Base-by-base conservation (phyloP, 2,113 vertebrate species). In the Ptilorrhoa leucosticta region DNA sequence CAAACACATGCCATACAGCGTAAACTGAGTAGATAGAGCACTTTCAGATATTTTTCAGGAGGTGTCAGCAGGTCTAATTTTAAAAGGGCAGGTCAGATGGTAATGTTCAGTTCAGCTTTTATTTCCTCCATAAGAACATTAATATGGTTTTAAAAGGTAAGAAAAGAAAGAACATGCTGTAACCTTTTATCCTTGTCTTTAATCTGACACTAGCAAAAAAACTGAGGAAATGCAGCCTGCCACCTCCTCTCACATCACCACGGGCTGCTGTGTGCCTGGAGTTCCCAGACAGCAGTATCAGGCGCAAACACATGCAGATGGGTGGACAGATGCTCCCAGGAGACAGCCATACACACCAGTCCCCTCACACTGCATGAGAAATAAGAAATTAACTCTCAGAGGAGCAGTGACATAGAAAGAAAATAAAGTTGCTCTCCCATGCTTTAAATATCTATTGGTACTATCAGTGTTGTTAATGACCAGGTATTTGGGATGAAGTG, bases 141-240 rank as follows among this genome's bases (percentile, higher is more conserved):
- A 94, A 95, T 82, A 93, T 54, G 66, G 65, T 90, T 93, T 92
- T 89, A 85, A 89, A 85, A 93, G 83, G 78, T 54, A 95, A 60
- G 83, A 84, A 87, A 91, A 89, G 76, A 90, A 96, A 94, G 78
- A 92, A 92, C 93, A 96, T 22, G 48, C 39, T 81, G 64, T 91
- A 97, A 96, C 93, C 94, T 96, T 97, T 97, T 93, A 94, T 89
- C 90, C 88, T 97, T 97, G 79, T 83, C 89, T 95, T 96, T 90
- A 93, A 92, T 93, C 57, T 92, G 86, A 95, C 91, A 91, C 60
- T 91, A 94, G 90, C 64, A 83, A 45, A 96, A 96, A 83, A 96
- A 54, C 2, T 0, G 2, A 91, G 57, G 68, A 91, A 79, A 86
- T 16, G 27, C 51, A 94, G 37, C 71, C 83, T 95, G 85, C 69